These are phyloP conservation scores for Pachycephala philippinensis DNA, from an alignment of 2,113 vertebrate species.

Conservation along the genomic window DNA sequence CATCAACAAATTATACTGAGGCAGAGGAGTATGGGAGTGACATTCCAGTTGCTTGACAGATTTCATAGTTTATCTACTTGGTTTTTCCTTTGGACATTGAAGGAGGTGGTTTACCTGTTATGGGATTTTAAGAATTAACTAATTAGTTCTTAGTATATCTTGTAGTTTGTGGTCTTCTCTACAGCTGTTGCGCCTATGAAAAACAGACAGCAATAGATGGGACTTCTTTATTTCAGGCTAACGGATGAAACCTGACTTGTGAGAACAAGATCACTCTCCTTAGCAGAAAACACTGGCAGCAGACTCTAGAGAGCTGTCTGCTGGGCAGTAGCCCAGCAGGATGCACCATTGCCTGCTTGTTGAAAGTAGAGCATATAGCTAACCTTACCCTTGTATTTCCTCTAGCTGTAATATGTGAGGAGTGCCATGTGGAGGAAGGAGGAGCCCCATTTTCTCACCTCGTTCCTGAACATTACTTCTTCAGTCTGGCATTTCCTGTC, in stretches of 20 bases:
- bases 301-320: not conserved
- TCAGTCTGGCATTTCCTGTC: not conserved
- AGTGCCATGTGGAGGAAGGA: not conserved
- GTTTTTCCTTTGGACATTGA: not conserved
- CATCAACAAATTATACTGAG: not conserved
- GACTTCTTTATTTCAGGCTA: not conserved
- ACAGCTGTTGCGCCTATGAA: not conserved
- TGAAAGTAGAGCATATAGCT: not conserved
- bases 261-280: not conserved
- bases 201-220: not conserved
- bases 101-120: not conserved
- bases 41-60: not conserved
- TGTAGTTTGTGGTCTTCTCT: not conserved
- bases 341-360: not conserved
- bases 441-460: not conserved
- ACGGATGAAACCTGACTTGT: not conserved
- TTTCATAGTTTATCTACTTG: not conserved
- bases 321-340: not conserved
- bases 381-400: not conserved
- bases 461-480: fast-evolving
- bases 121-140: not conserved
- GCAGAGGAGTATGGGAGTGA: not conserved
- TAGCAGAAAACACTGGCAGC: not conserved
- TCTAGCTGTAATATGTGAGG: not conserved
- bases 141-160: not conserved